A percentile compares a stretch with the other conserved stretches of the same genome.
Conservation (phyloP, 2,113 vertebrate species). For the Aegithalos caudatus region DNA sequence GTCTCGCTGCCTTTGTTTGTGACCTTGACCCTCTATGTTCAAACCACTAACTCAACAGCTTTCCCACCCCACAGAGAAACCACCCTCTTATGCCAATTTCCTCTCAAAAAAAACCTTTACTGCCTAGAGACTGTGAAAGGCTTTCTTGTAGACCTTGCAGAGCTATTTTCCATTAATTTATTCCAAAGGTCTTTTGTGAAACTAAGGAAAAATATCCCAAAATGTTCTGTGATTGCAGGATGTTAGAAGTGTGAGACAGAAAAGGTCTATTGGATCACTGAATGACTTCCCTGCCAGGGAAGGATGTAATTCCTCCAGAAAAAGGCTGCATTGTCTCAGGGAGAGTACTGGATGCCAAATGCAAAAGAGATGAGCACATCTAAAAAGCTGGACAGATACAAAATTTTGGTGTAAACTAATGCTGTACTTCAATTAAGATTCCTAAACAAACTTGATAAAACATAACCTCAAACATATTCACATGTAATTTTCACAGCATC, state of each 20-base stretch:
- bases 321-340: constrained; percentile 32
- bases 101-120: not conserved
- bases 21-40: not conserved
- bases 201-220: constrained; percentile 32
- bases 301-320: constrained; percentile 29
- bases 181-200: constrained; percentile 54
- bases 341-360: constrained; percentile 1
- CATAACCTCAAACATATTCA: not conserved
- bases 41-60: constrained; percentile 8
- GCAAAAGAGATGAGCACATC: constrained; percentile 18
- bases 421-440: not conserved
- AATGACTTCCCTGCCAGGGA: not conserved
- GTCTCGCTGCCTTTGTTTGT: not conserved
- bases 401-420: not conserved
- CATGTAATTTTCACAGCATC: not conserved
- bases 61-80: constrained; percentile 9
- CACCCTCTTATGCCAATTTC: not conserved
- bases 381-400: not conserved
- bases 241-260: constrained; percentile 54
- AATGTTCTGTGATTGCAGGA: constrained; percentile 62
- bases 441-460: not conserved
- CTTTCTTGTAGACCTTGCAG: constrained; percentile 7
- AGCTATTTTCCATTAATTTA: constrained; percentile 3
- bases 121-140: constrained; percentile 11
- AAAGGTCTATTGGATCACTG: constrained; percentile 48